Base-by-base conservation (phyloP, 2,888 invertebrate genomes). In the Erpobdella octoculata region DNA sequence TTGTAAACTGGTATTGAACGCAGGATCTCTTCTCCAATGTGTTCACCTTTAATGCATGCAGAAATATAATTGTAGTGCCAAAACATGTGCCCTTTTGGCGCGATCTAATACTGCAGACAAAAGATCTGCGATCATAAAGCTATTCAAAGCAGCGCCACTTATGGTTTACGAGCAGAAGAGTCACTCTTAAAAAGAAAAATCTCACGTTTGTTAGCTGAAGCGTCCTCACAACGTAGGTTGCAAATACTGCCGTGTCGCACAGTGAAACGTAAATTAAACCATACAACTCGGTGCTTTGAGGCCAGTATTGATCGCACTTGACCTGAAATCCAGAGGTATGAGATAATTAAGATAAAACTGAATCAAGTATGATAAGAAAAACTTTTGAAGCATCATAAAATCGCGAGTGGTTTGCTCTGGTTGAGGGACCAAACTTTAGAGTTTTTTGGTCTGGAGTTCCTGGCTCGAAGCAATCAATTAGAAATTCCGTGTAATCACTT, bases 221-320 rank as follows among this genome's bases (percentile, higher is more conserved):
- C 1, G 69, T 69, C 48, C 69, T 48, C 1, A 48, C 37, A 58
- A 48, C 48, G 58, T 69, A 58, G 2, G 69, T 69, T 3, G 69
- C 46, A 35, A 69, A 69, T 4, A 18, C 58, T 21, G 21, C 35
- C 18, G 46, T 46, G 15, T 58, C 58, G 28, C 58, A 53, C 41
- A 69, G 37, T 3, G 69, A 69, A 18, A 69, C 69, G 25, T 69
- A 69, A 21, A 69, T 36, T 9, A 46, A 28, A 12, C 69, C 69
- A n/a, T 69, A 53, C n/a, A 69, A 28, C 35, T 69, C 69, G 1
- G 69, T 69, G 35, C 36, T 48, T 3, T 53, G 38, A n/a, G 69
- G 58, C 69, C 69, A 69, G 36, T 69, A 69, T 33, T 69, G 69
- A 21, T 69, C 69, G 37, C 69, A 69, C 58, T 69, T 69, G 2